Evolutionary conservation across 2,113 vertebrate species (phyloP), one percentile per base, ranked within the genome.

Genomic region (Microcebus murinus): DNA sequence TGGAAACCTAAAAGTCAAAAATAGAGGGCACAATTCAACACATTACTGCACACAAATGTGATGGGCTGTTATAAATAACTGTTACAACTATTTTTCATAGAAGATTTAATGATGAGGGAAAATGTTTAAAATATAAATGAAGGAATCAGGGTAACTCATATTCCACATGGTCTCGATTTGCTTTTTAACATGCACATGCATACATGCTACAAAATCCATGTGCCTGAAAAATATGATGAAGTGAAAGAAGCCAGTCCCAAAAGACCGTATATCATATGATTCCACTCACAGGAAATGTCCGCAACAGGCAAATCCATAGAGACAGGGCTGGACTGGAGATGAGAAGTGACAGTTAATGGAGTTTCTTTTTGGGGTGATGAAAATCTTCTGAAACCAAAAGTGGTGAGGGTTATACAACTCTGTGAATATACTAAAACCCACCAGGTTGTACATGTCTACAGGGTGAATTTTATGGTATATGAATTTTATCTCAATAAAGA

Each of bases 381-480:
- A 95, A 92, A 65, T 73, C 84, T 91, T 80, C 86, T 68, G 67
- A 87, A 85, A 91, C 91, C 71, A 27, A 87, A 77, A 45, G 34
- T 21, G 9, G 21, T 34, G 36, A 63, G 9, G 11, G 9, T 61
- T 80, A 12, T 34, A 48, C 18, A 76, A 10, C 55, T 88, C 65
- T 59, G 25, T 31, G 67, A 81, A 39, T 70, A 87, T 4, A 42
- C 80, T 36, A 52, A 84, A 93, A 68, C 29, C 18, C 39, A 76
- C 23, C 59, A 48, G 95, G 39, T 42, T 70, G 34, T 57, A n/a
- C 25, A 86, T 7, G 63, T 81, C 71, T 48, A 71, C 50, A 15
- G 67, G 59, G 34, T 39, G 5, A 50, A 36, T 76, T 92, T 96
- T 80, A 79, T 67, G 29, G 15, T n/a, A 29, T 65, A 27, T 74